Evolutionary conservation across 2,113 vertebrate genomes (phyloP).

Genomic region (Neotoma lepida): DNA sequence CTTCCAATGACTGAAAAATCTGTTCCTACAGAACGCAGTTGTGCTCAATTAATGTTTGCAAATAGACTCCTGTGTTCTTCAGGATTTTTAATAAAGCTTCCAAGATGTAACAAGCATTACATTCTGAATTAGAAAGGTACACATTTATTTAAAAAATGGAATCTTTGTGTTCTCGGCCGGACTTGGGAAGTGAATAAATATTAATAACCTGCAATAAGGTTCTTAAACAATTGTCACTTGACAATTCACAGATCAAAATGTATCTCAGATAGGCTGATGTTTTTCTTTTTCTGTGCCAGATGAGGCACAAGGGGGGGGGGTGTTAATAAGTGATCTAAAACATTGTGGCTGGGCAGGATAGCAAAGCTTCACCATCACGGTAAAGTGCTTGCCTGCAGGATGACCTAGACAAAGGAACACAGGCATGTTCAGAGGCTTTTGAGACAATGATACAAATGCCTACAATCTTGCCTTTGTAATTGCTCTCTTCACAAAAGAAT

Average conservation of each 20-base stretch:
- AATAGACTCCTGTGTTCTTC: not conserved
- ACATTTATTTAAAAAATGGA: not conserved
- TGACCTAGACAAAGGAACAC: not conserved
- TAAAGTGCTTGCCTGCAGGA: not conserved
- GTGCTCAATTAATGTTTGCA: not conserved
- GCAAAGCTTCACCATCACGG: not conserved
- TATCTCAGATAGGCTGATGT: not conserved
- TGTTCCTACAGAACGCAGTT: not conserved
- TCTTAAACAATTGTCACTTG: not conserved
- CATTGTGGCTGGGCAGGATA: not conserved
- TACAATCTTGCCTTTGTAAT: slow-evolving; percentile 61
- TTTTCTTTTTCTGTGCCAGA: not conserved
- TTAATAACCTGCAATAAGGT: not conserved
- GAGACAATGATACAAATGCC: not conserved
- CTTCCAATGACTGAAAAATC: not conserved
- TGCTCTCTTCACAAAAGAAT: slow-evolving; percentile 37
- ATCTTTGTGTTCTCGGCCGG: not conserved
- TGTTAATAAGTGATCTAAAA: not conserved
- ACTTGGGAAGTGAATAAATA: not conserved
- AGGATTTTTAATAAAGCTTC: not conserved
- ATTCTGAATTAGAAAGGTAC: slow-evolving; percentile 18
- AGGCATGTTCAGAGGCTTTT: not conserved
- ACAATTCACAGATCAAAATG: not conserved
- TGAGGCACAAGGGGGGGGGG: not conserved
- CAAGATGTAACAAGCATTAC: not conserved